Percentiles rank a stretch among this genome's conserved stretches.
These are phyloP conservation scores for Sandelia bainsii DNA, from an alignment of 2,797 vertebrate species.

Conservation along the genomic window DNA sequence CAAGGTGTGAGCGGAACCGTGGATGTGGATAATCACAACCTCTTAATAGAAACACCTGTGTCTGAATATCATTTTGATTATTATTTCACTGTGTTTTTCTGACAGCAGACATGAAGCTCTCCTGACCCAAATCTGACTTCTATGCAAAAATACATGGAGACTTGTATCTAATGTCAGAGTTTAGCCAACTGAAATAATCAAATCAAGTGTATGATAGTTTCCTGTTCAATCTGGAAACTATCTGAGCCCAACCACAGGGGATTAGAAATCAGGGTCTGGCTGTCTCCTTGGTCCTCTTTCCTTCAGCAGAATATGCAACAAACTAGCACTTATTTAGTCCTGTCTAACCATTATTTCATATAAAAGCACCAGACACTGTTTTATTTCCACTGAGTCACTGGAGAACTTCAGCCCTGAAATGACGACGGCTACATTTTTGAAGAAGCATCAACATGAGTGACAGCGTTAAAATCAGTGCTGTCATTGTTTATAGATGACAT, in stretches of 20 bases:
- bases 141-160: too few species aligned
- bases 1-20: too few species aligned
- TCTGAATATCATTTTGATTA: too few species aligned
- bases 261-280: background rate
- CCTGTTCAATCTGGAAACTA: conserved; percentile 34
- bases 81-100: too few species aligned
- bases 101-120: too few species aligned
- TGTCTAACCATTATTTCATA: conserved; percentile 13
- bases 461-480: background rate
- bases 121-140: too few species aligned
- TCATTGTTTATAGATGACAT: background rate
- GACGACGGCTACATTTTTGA: background rate
- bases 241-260: conserved; percentile 19
- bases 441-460: background rate
- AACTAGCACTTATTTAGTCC: conserved; percentile 39
- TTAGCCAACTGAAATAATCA: too few species aligned
- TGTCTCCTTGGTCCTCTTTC: background rate
- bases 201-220: too few species aligned
- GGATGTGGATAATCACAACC: too few species aligned
- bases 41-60: too few species aligned
- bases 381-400: conserved; percentile 31
- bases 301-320: conserved; percentile 6
- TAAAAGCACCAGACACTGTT: conserved; percentile 4
- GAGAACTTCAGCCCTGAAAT: background rate
- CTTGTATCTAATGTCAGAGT: too few species aligned